phyloP scores from a whole-genome alignment of 2,113 vertebrate species.

The Aegithalos caudatus region DNA sequence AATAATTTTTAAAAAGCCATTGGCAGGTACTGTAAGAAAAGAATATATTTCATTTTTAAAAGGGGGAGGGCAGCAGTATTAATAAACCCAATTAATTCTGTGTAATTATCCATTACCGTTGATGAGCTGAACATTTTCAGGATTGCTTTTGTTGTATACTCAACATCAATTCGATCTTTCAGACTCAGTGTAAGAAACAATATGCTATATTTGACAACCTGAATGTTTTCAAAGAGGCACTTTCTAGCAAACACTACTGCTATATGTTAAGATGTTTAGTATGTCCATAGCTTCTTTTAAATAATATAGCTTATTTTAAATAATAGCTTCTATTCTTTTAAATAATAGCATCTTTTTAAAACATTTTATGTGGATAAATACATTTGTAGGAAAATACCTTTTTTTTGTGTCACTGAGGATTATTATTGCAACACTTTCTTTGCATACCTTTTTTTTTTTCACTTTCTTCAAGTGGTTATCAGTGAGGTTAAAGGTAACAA shows the following conservation, averaged over 20 bases:
- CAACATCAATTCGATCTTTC: background rate
- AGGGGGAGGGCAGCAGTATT: background rate
- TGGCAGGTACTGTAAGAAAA: background rate
- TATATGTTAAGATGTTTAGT: background rate
- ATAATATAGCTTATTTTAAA: no score
- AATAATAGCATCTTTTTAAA: background rate
- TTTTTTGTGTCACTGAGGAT: background rate
- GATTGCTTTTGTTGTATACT: conserved; percentile 6
- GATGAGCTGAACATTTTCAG: background rate
- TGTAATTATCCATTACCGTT: background rate
- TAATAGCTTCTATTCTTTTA: no score
- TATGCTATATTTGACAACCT: background rate
- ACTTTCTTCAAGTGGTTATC: background rate
- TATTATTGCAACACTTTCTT: background rate
- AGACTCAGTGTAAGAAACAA: background rate
- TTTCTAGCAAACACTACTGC: background rate
- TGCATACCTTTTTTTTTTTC: background rate
- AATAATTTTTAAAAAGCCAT: background rate
- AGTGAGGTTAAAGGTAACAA: background rate
- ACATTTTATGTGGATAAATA: background rate
- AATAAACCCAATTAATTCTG: background rate
- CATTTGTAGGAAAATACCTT: background rate
- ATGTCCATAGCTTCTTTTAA: no score
- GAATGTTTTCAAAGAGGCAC: background rate
- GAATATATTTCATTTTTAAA: background rate